A percentile compares a stretch with the other conserved stretches of the same genome.
phyloP scores from a whole-genome alignment of 2,888 invertebrate genomes.

The Embidobia sp. region DNA sequence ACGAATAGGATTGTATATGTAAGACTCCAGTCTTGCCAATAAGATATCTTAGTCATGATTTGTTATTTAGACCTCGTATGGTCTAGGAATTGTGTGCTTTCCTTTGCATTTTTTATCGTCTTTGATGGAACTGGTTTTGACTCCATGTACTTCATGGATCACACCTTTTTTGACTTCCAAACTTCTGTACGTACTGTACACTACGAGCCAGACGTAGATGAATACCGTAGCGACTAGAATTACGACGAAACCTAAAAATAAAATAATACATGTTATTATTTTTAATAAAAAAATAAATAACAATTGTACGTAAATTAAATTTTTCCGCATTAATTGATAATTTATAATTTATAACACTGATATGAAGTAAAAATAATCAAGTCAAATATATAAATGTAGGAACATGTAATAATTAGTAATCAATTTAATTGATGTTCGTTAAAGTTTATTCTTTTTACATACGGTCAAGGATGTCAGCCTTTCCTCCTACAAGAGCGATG shows the following conservation, averaged over 20 bases:
- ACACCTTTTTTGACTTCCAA: conserved; percentile 78
- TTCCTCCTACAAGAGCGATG: conserved; percentile 75
- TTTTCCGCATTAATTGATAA: too few relatives aligned
- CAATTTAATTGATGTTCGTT: too few relatives aligned
- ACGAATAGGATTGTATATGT: too few relatives aligned
- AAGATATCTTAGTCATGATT: too few relatives aligned
- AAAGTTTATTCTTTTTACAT: conserved; percentile 55
- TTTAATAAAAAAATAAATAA: neutral
- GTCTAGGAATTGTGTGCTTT: conserved; percentile 53
- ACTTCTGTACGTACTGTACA: conserved; percentile 80
- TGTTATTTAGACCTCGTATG: conserved; percentile 65
- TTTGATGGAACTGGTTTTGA: conserved; percentile 61
- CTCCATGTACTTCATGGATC: conserved; percentile 75
- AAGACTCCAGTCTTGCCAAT: too few relatives aligned
- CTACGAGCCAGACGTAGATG: conserved; percentile 80
- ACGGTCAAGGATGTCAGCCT: conserved; percentile 74
- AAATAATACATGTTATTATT: neutral
- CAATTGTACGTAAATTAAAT: too few relatives aligned
- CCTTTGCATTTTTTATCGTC: conserved; percentile 55
- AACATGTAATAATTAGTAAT: too few relatives aligned
- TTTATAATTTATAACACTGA: too few relatives aligned
- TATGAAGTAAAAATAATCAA: too few relatives aligned
- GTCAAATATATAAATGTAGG: too few relatives aligned
- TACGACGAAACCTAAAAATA: conserved; percentile 70
- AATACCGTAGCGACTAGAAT: conserved; percentile 71